Evolutionary conservation across 2,113 vertebrate species (phyloP), one percentile per base, ranked within the genome.

Genomic region (Tichodroma muraria): DNA sequence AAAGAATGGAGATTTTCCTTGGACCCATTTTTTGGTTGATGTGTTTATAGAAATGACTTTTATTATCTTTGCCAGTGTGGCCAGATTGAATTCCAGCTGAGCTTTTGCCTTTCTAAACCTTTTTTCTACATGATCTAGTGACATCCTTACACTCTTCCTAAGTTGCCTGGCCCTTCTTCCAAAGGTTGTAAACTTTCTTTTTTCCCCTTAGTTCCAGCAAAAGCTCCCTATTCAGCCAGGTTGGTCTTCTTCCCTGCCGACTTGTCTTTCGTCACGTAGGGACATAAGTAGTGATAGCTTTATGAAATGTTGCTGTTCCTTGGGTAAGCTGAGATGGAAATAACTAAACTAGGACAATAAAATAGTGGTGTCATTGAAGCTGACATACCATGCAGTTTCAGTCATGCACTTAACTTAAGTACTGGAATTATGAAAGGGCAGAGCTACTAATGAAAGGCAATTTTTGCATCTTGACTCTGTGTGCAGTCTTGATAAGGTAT

Each of bases 251-350:
- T 75, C 47, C 35, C 40, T 22, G 5, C 22, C 0, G 0, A 30
- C 25, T 47, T 38, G 17, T 40, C n/a, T 76, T 63, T 49, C 0
- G 0, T 63, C 71, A 77, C 1, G 0, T 63, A 35, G 25, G 35
- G 56, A 42, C 0, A 1, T 37, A 93, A 86, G 44, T 68, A 89
- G 78, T 88, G 87, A 91, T 88, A 71, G 71, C 37, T 94, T 94
- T 95, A 83, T 95, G 82, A 95, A 94, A 95, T 82, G 64, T 88
- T 89, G 38, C 44, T 91, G 44, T 89, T 93, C 47, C 69, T 91
- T 83, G 81, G 19, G 68, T 83, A 80, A 93, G 64, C 64, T 85
- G 82, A 95, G 33, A 64, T 83, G 47, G 25, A 85, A 85, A 85
- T 91, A 94, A 64, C 79, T 93, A 37, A 95, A 80, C 84, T 45